Base-by-base conservation (phyloP, 2,888 invertebrate genomes). In the Meliscaeva auricollis region DNA sequence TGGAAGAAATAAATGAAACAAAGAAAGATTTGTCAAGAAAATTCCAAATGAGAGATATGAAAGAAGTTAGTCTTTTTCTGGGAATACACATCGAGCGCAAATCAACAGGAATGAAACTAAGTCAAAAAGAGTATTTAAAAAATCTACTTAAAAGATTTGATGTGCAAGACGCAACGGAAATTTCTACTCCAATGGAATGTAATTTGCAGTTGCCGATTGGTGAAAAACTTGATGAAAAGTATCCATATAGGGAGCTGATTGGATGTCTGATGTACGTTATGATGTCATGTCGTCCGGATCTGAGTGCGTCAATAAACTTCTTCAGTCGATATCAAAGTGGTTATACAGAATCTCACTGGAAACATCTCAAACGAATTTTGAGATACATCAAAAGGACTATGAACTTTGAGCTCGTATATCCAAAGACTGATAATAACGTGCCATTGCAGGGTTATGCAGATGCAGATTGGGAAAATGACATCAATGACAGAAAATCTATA, bases 251-350 rank as follows among this genome's bases (percentile, higher is more conserved):
- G 4, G 26, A 26, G 20, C 38, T 58, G 0, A 38, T 58, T 38
- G 38, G 38, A 13, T 58, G 58, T 13, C 3, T 58, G 38, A 58
- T 58, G 38, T 58, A 58, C 8, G 20, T 38, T 9, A 58, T 20
- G 58, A 9, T 35, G 35, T 35, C 58, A 2, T 13, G n/a, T n/a
- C 32, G 26, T 20, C 58, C 58, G 11, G 58, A 38, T 20, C 26
- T 58, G 17, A 58, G 35, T 20, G 32, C 35, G 0, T 32, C 58
- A 13, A 4, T 35, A 2, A 56, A 56, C 1, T 56, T 17, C 32
- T 35, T 56, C 20, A 56, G 56, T 5, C 56, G 17, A 13, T 52
- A 26, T 26, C 50, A 52, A 26, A 22, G 26, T 6, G 3, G n/a
- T 1, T 26, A 26, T 11, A 52, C 22, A 11, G 50, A 52, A 52